Evolutionary conservation across 2,797 vertebrate genomes (phyloP).

Genomic region (Coregonus ussuriensis): DNA sequence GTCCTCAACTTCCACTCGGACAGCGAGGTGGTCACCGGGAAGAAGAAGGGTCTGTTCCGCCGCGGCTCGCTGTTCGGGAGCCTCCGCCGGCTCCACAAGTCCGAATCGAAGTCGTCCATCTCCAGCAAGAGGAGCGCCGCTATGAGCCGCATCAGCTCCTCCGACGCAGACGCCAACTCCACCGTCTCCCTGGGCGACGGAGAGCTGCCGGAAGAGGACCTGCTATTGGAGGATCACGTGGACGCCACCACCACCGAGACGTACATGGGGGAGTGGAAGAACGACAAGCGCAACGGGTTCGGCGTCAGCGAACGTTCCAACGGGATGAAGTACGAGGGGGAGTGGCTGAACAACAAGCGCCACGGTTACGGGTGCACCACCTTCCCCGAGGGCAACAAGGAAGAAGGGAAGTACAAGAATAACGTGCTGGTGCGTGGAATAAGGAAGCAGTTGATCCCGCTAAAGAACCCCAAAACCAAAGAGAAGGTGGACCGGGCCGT

Average conservation of each 20-base stretch:
- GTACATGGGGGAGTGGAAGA: constrained; percentile 99
- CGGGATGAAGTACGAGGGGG: constrained; percentile 97
- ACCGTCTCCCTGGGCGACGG: constrained; percentile 94
- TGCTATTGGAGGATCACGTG: constrained; percentile 89
- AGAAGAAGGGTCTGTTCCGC: constrained; percentile 94
- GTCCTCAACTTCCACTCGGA: constrained; percentile 96
- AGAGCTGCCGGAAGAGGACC: constrained; percentile 85
- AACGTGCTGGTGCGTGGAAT: constrained; percentile 96
- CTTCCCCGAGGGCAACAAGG: constrained; percentile 93
- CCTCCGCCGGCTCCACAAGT: constrained; percentile 91
- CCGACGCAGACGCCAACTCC: constrained; percentile 87
- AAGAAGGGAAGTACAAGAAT: constrained; percentile 99
- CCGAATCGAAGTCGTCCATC: constrained; percentile 95
- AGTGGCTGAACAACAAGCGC: constrained; percentile 96
- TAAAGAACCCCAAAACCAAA: constrained; percentile 98
- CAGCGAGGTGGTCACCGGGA: constrained; percentile 82
- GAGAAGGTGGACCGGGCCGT: constrained; percentile 96
- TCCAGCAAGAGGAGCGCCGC: constrained; percentile 97
- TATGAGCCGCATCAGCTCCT: constrained; percentile 98
- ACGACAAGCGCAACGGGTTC: constrained; percentile 95
- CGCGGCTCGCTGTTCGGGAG: constrained; percentile 93
- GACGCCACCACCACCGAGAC: constrained; percentile 97
- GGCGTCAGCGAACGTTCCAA: constrained; percentile 97
- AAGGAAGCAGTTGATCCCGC: constrained; percentile 96
- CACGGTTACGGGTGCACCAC: constrained; percentile 97